phyloP scores from a whole-genome alignment of 2,888 invertebrate species.

The Microctonus aethiopoides region DNA sequence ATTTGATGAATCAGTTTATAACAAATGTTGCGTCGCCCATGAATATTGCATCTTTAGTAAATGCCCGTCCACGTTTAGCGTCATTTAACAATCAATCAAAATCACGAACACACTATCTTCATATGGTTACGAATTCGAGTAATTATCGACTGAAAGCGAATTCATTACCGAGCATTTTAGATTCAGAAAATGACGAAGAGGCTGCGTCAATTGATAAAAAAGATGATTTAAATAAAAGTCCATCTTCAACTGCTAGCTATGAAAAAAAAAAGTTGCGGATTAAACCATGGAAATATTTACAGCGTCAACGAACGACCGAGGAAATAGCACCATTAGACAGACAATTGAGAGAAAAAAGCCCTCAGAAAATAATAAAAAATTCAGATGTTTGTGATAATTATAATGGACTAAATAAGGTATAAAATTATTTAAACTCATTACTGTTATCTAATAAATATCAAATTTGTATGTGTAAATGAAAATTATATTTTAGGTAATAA shows the following conservation, averaged over 20 bases:
- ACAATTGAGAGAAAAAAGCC: slow-evolving; percentile 30
- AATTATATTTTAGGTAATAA: slow-evolving; percentile 42
- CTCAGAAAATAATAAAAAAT: slow-evolving; percentile 19
- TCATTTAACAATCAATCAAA: slow-evolving; percentile 60
- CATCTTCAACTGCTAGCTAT: slow-evolving; percentile 71
- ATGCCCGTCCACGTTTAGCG: slow-evolving; percentile 58
- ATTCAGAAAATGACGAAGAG: slow-evolving; percentile 78
- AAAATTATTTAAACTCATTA: slow-evolving; percentile 14
- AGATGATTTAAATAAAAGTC: slow-evolving; percentile 73
- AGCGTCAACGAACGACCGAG: slow-evolving; percentile 62
- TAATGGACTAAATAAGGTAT: slow-evolving; percentile 50
- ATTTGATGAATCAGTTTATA: slow-evolving; percentile 62
- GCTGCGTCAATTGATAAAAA: slow-evolving; percentile 69
- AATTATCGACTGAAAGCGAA: slow-evolving; percentile 73
- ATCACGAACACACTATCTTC: slow-evolving; percentile 60
- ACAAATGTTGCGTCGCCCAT: slow-evolving; percentile 48
- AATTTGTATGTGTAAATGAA: neutral
- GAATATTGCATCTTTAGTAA: slow-evolving; percentile 59
- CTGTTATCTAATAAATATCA: neutral
- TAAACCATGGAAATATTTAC: slow-evolving; percentile 62
- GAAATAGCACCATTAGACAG: slow-evolving; percentile 61
- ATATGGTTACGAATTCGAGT: slow-evolving; percentile 61
- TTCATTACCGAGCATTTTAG: slow-evolving; percentile 85
- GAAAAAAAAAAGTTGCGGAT: slow-evolving; percentile 56
- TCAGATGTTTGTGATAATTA: slow-evolving; percentile 38